A percentile compares a stretch with the other conserved stretches of the same genome.
Conservation (phyloP, 2,797 vertebrate species). For the Cirrhinus mrigala region DNA sequence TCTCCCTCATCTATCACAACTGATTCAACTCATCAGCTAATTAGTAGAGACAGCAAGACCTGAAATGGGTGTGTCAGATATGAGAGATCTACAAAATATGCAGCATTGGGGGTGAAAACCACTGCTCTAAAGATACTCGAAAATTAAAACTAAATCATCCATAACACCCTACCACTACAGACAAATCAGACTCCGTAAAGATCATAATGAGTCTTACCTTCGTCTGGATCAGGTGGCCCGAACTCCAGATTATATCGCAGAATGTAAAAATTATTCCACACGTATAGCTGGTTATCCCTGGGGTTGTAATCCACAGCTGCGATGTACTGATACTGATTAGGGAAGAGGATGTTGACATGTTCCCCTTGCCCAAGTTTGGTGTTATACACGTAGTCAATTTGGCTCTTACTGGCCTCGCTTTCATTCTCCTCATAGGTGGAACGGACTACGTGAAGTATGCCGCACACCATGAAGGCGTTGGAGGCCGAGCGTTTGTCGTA, state of each 20-base stretch:
- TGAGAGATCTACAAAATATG: too few relatives aligned
- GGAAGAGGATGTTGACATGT: conserved; percentile 90
- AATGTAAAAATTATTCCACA: conserved; percentile 99
- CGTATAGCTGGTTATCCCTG: conserved; percentile 96
- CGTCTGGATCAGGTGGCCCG: conserved; percentile 91
- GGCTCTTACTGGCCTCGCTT: conserved; percentile 90
- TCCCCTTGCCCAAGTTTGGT: conserved; percentile 91
- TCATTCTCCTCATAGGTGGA: conserved; percentile 98
- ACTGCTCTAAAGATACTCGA: conserved; percentile 68
- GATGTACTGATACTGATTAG: conserved; percentile 98
- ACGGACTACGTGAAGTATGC: conserved; percentile 95
- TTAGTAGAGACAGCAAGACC: too few relatives aligned
- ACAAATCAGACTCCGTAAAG: conserved; percentile 55
- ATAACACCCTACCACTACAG: conserved; percentile 63
- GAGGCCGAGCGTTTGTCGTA: conserved; percentile 99
- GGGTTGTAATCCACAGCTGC: conserved; percentile 99
- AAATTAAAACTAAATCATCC: conserved; percentile 75
- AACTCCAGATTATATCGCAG: conserved; percentile 96
- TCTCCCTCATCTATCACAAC: too few relatives aligned
- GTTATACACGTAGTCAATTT: conserved; percentile 96
- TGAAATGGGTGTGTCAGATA: too few relatives aligned
- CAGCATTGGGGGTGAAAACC: too few relatives aligned
- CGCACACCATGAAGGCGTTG: conserved; percentile 98
- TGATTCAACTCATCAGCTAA: too few relatives aligned
- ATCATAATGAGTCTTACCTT: conserved; percentile 83